Conservation (phyloP, 2,113 vertebrate species). For the Trogon melanurus region DNA sequence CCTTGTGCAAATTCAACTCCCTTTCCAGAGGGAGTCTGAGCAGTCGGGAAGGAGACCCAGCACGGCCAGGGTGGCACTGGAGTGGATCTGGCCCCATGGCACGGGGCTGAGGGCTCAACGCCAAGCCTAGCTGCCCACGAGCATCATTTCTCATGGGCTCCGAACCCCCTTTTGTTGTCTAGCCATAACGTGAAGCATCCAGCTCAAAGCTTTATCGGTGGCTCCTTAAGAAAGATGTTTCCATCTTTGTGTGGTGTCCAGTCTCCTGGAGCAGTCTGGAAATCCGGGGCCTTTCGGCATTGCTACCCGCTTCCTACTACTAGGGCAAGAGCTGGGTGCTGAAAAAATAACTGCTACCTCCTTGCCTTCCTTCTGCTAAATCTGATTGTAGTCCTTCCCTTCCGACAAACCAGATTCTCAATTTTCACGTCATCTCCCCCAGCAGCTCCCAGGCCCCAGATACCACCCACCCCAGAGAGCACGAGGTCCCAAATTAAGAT, state of each 20-base stretch:
- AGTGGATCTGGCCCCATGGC: rapidly evolving
- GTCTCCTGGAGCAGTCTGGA: background rate
- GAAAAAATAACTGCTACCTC: background rate
- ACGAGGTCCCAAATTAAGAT: slow-evolving; percentile 12
- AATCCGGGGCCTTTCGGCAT: background rate
- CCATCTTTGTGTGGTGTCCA: background rate
- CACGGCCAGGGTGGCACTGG: background rate
- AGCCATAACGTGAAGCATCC: background rate
- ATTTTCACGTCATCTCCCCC: background rate
- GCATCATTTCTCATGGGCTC: background rate
- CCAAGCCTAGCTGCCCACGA: background rate
- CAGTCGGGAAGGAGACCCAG: background rate
- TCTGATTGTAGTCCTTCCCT: background rate
- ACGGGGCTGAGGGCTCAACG: background rate
- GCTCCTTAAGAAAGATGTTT: background rate
- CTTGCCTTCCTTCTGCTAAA: background rate
- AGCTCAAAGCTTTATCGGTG: background rate
- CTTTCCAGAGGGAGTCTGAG: background rate
- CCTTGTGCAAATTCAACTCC: background rate
- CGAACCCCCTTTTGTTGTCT: rapidly evolving
- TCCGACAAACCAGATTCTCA: background rate
- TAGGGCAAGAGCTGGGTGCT: background rate
- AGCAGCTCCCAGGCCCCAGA: background rate
- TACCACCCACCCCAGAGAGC: background rate
- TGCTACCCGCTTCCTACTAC: background rate